These are phyloP conservation scores for Merluccius polli DNA, from an alignment of 2,797 vertebrate species.

Conservation along the genomic window DNA sequence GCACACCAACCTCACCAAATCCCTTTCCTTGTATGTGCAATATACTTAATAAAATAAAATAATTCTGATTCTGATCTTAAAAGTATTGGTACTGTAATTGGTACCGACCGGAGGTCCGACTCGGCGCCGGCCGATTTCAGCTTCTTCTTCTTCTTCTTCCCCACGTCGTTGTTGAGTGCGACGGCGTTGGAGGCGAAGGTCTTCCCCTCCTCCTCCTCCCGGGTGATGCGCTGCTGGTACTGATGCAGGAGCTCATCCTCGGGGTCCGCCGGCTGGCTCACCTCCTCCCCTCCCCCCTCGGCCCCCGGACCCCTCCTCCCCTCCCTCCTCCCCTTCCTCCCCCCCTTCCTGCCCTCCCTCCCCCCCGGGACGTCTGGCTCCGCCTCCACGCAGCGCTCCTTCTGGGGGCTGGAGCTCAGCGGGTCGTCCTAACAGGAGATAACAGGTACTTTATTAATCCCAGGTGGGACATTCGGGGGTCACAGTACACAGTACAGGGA, in stretches of 20 bases:
- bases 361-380: conserved; percentile 46
- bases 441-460: background rate
- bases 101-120: conserved; percentile 67
- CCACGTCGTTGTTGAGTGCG: conserved; percentile 72
- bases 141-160: conserved; percentile 90
- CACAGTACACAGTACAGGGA: background rate
- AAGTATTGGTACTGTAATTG: no score
- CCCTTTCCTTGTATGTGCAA: no score
- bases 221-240: conserved; percentile 80
- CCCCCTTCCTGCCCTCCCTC: conserved; percentile 55
- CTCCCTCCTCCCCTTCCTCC: conserved; percentile 63
- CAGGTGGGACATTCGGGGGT: background rate
- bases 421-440: background rate
- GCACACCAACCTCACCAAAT: no score
- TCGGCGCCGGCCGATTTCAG: conserved; percentile 61
- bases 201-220: conserved; percentile 76
- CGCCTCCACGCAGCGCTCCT: background rate
- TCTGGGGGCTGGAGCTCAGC: background rate
- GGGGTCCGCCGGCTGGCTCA: conserved; percentile 54
- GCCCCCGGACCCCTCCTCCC: background rate
- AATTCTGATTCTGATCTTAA: no score
- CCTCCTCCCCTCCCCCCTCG: conserved; percentile 23
- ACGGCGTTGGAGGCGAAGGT: conserved; percentile 56
- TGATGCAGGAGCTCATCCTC: conserved; percentile 79
- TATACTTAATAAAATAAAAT: no score